A percentile compares a stretch with the other conserved stretches of the same genome.
Conservation (phyloP, 2,888 invertebrate genomes). For the Volucella zonaria region DNA sequence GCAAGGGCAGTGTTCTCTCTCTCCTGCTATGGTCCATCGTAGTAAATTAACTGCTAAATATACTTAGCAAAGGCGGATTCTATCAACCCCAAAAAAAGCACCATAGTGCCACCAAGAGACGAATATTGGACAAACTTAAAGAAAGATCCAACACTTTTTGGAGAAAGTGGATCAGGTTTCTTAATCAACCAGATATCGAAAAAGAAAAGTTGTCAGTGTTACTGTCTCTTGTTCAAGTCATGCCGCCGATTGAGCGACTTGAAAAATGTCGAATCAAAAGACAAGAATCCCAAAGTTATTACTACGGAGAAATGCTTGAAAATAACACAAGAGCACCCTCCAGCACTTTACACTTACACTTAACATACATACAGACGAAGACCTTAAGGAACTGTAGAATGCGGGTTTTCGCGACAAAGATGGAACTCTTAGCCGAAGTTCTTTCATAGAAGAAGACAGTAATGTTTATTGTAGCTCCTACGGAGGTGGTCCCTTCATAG, state of each 20-base stretch:
- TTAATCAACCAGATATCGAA: too few species aligned
- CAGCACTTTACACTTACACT: too few species aligned
- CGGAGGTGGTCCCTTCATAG: constrained; percentile 91
- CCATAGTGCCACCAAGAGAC: too few species aligned
- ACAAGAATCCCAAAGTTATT: constrained; percentile 89
- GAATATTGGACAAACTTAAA: too few species aligned
- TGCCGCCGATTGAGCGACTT: constrained; percentile 92
- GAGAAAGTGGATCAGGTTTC: too few species aligned
- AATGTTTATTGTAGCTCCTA: constrained; percentile 92
- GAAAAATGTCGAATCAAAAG: constrained; percentile 93
- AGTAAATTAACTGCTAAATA: too few species aligned
- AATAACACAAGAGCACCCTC: constrained; percentile 87
- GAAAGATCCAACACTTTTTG: too few species aligned
- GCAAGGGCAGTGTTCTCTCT: too few species aligned
- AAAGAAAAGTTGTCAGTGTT: constrained; percentile 90
- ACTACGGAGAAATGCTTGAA: constrained; percentile 94
- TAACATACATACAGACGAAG: constrained; percentile 86
- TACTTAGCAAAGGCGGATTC: too few species aligned
- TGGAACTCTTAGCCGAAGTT: constrained; percentile 80
- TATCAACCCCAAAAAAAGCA: too few species aligned
- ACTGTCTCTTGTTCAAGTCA: constrained; percentile 87
- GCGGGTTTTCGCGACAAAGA: constrained; percentile 90
- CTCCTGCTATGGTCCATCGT: too few species aligned
- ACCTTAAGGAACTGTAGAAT: constrained; percentile 90
- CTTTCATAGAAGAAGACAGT: constrained; percentile 91